Conservation (phyloP, 2,888 invertebrate genomes). For the Platynereis dumerilii region DNA sequence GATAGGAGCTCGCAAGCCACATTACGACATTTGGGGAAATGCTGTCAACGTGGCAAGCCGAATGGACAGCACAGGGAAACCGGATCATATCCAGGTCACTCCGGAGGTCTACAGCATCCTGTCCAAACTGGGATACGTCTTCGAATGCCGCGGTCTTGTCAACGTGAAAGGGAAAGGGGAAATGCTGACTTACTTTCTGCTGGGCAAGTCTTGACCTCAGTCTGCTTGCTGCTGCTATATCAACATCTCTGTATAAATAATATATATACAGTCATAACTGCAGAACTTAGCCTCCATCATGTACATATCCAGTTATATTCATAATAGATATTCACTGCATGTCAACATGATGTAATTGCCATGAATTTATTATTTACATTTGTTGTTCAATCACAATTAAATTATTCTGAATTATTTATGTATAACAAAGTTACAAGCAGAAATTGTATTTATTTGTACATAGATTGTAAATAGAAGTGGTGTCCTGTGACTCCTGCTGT, state of each 20-base stretch:
- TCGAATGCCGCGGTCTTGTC: slow-evolving; percentile 85
- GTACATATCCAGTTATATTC: too few relatives aligned
- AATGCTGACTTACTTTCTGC: slow-evolving; percentile 94
- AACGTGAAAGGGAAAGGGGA: slow-evolving; percentile 94
- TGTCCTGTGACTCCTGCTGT: too few relatives aligned
- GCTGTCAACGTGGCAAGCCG: slow-evolving; percentile 90
- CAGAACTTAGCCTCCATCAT: too few relatives aligned
- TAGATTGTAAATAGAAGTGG: too few relatives aligned
- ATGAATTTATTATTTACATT: too few relatives aligned
- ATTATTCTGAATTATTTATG: too few relatives aligned
- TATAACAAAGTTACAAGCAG: too few relatives aligned
- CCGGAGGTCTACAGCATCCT: slow-evolving; percentile 87
- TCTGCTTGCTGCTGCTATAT: slow-evolving; percentile 1
- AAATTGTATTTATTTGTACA: too few relatives aligned
- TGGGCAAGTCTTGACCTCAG: slow-evolving; percentile 65
- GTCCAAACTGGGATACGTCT: slow-evolving; percentile 72
- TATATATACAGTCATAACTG: too few relatives aligned
- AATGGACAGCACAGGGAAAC: slow-evolving; percentile 90
- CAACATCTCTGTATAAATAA: neutral
- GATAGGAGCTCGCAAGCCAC: slow-evolving; percentile 82
- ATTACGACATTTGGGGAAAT: slow-evolving; percentile 93
- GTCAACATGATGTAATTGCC: too few relatives aligned
- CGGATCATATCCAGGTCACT: slow-evolving; percentile 90
- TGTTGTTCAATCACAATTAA: too few relatives aligned
- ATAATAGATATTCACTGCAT: too few relatives aligned